Evolutionary conservation across 2,888 invertebrate species (phyloP).

Genomic region (Yponomeuta malinellus): DNA sequence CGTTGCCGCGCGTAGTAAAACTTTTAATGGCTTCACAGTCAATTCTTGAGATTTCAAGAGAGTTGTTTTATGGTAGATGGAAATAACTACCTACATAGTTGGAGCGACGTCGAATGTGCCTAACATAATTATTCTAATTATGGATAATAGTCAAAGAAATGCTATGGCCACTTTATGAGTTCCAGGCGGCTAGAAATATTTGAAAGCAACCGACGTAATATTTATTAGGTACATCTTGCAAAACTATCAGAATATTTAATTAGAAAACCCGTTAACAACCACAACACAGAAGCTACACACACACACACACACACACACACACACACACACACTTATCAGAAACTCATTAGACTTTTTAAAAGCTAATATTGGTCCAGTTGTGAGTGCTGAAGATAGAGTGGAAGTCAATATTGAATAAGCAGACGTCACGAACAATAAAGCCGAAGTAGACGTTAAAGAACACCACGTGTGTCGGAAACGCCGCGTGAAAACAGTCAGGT

Average conservation of each 20-base stretch:
- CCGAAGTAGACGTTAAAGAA: not conserved
- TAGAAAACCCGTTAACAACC: not conserved
- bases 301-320: too few species aligned
- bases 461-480: not conserved
- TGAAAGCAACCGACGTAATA: not conserved
- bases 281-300: not conserved
- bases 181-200: not conserved
- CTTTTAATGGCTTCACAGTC: slow-evolving; percentile 8
- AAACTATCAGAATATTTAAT: not conserved
- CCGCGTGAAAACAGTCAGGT: slow-evolving; percentile 27
- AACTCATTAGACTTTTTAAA: slow-evolving; percentile 1
- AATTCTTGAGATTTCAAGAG: not conserved
- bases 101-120: not conserved
- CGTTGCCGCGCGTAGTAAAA: not conserved
- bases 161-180: not conserved
- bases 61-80: not conserved
- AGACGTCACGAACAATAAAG: not conserved
- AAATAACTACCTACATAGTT: not conserved
- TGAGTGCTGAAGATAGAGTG: not conserved
- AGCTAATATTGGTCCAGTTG: not conserved
- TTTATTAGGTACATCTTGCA: not conserved
- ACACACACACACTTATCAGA: not conserved
- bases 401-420: not conserved
- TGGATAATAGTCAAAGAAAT: not conserved
- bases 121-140: not conserved